Percentiles rank a stretch among this genome's conserved stretches.
Evolutionary conservation across 2,888 invertebrate genomes (phyloP).

Genomic region (Alviniconcha strummeri): DNA sequence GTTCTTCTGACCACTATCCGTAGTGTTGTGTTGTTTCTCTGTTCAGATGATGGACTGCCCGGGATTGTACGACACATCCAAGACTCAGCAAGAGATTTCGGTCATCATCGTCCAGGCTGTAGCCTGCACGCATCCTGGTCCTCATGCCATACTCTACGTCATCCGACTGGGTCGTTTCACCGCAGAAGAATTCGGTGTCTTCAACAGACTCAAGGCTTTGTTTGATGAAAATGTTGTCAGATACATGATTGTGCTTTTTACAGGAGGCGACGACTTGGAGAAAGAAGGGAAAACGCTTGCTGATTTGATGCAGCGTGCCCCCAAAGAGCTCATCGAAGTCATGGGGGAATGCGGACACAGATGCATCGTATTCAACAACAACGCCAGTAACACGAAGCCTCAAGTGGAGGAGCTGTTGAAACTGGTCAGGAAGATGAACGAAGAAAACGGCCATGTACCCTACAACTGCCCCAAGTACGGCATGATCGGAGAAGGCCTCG

Average conservation of each 20-base stretch:
- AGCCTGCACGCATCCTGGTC: conserved; percentile 28
- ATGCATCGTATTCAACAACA: conserved; percentile 25
- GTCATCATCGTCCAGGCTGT: conserved; percentile 18
- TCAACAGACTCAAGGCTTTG: conserved; percentile 17
- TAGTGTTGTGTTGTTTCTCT: background rate
- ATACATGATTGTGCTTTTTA: conserved; percentile 14
- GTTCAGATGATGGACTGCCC: conserved; percentile 25
- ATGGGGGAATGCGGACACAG: background rate
- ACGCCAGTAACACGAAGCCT: background rate
- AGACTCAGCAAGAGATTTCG: background rate
- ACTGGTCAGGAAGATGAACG: background rate
- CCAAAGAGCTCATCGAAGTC: background rate
- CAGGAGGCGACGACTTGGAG: conserved; percentile 9
- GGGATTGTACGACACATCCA: conserved; percentile 24
- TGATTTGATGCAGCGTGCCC: background rate
- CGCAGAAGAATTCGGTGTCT: conserved; percentile 6
- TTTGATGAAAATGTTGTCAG: conserved; percentile 3
- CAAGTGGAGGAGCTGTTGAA: background rate
- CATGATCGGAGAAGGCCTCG: background rate
- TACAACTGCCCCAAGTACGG: conserved; percentile 30
- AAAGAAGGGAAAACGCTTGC: background rate
- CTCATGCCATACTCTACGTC: conserved; percentile 26
- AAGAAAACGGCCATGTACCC: background rate
- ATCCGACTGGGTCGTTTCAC: conserved; percentile 23
- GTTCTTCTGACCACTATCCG: background rate